phyloP scores from a whole-genome alignment of 2,797 vertebrate species.

The Neomorphus geoffroyi region DNA sequence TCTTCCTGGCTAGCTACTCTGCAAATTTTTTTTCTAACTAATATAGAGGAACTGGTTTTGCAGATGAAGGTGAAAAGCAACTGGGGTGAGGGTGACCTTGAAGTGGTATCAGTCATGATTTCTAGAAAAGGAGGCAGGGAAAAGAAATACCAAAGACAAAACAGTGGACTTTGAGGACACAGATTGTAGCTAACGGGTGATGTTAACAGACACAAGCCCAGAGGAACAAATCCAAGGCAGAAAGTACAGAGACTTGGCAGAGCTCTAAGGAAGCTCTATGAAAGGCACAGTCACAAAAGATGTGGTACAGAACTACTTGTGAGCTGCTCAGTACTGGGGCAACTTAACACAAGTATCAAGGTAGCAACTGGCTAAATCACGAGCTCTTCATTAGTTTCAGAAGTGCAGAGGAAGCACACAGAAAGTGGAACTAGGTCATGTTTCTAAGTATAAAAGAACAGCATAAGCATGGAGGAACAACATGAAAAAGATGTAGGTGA shows the following conservation, averaged over 20 bases:
- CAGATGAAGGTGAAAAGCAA: neutral
- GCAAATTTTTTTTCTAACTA: neutral
- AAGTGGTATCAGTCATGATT: neutral
- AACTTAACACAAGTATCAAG: neutral
- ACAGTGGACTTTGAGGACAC: neutral
- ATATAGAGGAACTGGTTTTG: neutral
- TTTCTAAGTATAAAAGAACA: conserved; percentile 38
- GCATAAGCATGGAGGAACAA: neutral
- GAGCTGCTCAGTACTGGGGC: neutral
- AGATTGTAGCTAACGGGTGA: neutral
- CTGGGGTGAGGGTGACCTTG: neutral
- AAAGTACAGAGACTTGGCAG: neutral
- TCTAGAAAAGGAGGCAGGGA: neutral
- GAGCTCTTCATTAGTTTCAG: conserved; percentile 17
- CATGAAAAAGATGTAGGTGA: conserved; percentile 7
- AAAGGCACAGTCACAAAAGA: neutral
- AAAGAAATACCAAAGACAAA: neutral
- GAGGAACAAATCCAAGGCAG: neutral
- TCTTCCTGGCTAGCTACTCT: neutral
- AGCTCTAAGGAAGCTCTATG: neutral
- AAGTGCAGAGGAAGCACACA: conserved; percentile 44
- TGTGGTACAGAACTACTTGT: neutral
- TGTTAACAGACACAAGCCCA: neutral
- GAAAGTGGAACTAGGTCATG: conserved; percentile 57
- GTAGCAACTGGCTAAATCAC: neutral